phyloP scores from a whole-genome alignment of 1,140 invertebrate species.

The Rhynchophorus ferrugineus region DNA sequence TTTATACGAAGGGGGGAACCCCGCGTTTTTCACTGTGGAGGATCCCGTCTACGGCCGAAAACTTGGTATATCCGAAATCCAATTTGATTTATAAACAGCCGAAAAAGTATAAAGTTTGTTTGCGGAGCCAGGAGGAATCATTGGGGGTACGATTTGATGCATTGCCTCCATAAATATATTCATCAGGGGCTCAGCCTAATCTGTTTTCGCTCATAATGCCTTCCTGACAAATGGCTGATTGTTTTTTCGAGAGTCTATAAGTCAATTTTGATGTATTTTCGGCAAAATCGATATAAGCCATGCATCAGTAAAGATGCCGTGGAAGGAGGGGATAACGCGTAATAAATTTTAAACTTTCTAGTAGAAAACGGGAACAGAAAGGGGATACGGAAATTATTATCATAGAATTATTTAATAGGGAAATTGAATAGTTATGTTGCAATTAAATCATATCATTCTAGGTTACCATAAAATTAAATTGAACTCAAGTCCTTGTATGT shows the following conservation, averaged over 20 bases:
- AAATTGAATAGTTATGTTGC: too few relatives aligned
- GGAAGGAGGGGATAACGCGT: background rate
- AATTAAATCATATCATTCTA: too few relatives aligned
- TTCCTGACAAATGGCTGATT: conserved; percentile 21
- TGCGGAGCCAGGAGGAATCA: conserved; percentile 26
- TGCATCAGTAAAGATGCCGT: background rate
- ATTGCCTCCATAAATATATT: conserved; percentile 31
- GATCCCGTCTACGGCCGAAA: background rate
- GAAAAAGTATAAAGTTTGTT: conserved; percentile 27
- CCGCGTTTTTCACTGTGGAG: background rate
- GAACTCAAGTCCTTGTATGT: too few relatives aligned
- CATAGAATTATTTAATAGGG: too few relatives aligned
- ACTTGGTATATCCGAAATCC: conserved; percentile 22
- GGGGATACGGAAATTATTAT: too few relatives aligned
- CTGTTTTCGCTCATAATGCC: conserved; percentile 19
- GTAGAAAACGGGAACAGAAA: too few relatives aligned
- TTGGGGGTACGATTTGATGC: conserved; percentile 27
- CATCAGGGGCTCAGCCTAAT: conserved; percentile 23
- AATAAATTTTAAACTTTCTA: background rate
- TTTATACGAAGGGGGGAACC: background rate
- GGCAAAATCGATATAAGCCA: background rate
- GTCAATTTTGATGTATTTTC: conserved; percentile 12
- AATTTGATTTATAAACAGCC: conserved; percentile 32
- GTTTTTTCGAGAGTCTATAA: conserved; percentile 14
- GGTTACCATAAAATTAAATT: too few relatives aligned